These are phyloP conservation scores for Ceratotherium simum DNA, from an alignment of 2,113 vertebrate genomes.

Conservation along the genomic window DNA sequence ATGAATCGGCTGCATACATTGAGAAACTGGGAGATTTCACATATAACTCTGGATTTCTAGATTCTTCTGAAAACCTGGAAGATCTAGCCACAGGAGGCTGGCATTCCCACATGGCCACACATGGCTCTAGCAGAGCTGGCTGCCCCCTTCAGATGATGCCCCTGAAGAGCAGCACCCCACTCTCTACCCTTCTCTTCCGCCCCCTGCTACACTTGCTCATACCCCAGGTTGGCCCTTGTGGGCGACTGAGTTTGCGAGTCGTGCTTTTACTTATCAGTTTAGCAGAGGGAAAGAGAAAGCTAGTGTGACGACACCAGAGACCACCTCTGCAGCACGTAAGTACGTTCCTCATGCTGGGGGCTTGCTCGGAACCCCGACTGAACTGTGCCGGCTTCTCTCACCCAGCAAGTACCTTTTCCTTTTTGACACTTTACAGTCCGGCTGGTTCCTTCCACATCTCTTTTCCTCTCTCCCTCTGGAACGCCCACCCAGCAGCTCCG, in stretches of 20 bases:
- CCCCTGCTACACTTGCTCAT: not conserved
- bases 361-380: not conserved
- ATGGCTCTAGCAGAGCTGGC: not conserved
- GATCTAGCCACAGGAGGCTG: not conserved
- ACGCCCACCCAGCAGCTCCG: not conserved
- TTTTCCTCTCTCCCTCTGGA: not conserved
- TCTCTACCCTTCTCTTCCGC: not conserved
- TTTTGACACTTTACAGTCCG: not conserved
- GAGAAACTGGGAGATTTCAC: not conserved
- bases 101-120: rapidly evolving
- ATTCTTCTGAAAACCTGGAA: not conserved
- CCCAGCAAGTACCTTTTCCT: no score
- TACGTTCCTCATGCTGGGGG: not conserved
- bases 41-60: not conserved
- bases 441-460: not conserved
- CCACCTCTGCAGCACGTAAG: not conserved
- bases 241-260: not conserved
- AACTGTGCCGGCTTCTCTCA: not conserved
- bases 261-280: not conserved
- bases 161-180: not conserved
- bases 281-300: not conserved
- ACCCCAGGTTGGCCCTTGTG: not conserved
- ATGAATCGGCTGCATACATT: not conserved
- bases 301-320: not conserved
- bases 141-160: not conserved